phyloP scores from a whole-genome alignment of 1,140 invertebrate genomes.

The Stratiolaelaps scimitus region DNA sequence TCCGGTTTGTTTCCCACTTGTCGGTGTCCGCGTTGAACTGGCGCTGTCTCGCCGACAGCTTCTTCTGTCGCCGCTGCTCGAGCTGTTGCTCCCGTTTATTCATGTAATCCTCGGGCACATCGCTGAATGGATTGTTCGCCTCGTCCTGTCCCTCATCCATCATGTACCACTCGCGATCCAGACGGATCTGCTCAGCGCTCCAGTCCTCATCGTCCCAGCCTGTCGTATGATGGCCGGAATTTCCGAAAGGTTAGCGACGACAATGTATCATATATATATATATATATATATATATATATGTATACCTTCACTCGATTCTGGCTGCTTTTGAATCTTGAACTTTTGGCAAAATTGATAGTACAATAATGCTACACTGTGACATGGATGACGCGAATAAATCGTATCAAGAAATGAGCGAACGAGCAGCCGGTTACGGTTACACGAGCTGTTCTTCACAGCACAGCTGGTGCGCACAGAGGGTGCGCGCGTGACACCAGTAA shows the following conservation, averaged over 20 bases:
- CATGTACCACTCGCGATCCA: constrained; percentile 93
- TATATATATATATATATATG: no score
- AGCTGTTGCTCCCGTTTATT: constrained; percentile 79
- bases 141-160: constrained; percentile 88
- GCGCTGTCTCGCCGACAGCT: constrained; percentile 35
- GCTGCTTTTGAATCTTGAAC: constrained; percentile 30
- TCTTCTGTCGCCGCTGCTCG: constrained; percentile 50
- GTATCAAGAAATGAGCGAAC: no score
- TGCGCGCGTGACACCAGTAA: no score
- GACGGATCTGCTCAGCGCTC: constrained; percentile 80
- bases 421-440: no score
- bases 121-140: constrained; percentile 78
- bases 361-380: no score
- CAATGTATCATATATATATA: no score
- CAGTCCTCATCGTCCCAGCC: constrained; percentile 57
- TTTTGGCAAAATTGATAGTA: constrained; percentile 30
- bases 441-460: no score
- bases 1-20: constrained; percentile 94
- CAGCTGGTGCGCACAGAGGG: no score
- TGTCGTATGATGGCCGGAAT: constrained; percentile 35
- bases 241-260: constrained; percentile 30
- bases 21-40: constrained; percentile 64
- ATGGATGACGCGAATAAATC: no score
- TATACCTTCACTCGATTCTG: constrained; percentile 30
- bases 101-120: constrained; percentile 76